These are phyloP conservation scores for Drosophila parvula DNA, from an alignment of 1,140 invertebrate species.

Conservation along the genomic window DNA sequence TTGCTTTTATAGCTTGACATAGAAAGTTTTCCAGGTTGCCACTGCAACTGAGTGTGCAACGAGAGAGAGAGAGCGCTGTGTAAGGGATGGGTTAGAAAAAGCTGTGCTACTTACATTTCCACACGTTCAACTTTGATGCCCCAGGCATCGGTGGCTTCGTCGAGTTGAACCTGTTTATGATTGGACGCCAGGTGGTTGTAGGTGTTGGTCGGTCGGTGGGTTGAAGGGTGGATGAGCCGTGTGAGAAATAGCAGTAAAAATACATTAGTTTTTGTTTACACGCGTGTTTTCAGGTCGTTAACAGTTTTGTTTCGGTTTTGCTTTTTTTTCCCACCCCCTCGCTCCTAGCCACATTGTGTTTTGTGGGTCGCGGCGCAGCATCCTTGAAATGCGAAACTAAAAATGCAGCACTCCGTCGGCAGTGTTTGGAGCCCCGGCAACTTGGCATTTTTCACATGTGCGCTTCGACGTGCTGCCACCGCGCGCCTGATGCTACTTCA, in stretches of 20 bases:
- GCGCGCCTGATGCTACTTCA: constrained; percentile 48
- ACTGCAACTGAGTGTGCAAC: constrained; percentile 24
- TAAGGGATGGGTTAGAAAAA: constrained; percentile 42
- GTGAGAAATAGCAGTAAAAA: constrained; percentile 77
- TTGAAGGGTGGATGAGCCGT: constrained; percentile 48
- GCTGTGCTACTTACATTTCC: constrained; percentile 92
- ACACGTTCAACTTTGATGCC: constrained; percentile 98
- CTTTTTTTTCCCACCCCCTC: constrained; percentile 45
- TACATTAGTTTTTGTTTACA: constrained; percentile 83
- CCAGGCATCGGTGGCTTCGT: constrained; percentile 98
- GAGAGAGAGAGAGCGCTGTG: neutral
- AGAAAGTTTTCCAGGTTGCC: constrained; percentile 62
- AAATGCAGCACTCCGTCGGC: constrained; percentile 60
- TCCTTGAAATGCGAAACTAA: constrained; percentile 74
- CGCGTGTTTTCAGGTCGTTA: constrained; percentile 73
- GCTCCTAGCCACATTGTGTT: constrained; percentile 47
- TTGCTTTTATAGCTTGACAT: constrained; percentile 69
- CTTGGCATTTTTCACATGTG: constrained; percentile 73
- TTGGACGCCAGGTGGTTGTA: constrained; percentile 50
- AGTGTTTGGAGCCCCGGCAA: constrained; percentile 34
- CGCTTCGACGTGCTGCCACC: constrained; percentile 57
- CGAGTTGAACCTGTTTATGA: constrained; percentile 89
- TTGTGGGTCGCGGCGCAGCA: constrained; percentile 72
- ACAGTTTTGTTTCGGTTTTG: constrained; percentile 65
- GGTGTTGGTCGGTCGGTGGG: constrained; percentile 17